Evolutionary conservation across 2,113 vertebrate genomes (phyloP).

Genomic region (Eptatretus burgeri): DNA sequence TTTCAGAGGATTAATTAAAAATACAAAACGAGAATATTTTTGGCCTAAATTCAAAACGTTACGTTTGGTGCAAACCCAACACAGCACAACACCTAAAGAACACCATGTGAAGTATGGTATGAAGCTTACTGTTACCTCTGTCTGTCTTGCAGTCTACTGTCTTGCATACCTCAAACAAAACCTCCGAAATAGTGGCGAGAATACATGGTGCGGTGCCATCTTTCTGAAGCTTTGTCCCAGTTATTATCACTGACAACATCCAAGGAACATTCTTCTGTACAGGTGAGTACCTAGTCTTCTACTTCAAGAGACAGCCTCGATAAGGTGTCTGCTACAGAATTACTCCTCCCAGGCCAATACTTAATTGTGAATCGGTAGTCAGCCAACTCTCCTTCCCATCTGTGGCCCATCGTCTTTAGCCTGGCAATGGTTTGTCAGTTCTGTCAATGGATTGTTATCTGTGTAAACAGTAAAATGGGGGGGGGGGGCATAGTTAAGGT

Average conservation of each 20-base stretch:
- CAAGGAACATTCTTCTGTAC: constrained; percentile 4
- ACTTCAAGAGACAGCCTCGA: constrained; percentile 6
- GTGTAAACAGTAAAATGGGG: constrained; percentile 8
- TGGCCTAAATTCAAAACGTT: too few species aligned
- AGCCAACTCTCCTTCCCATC: constrained; percentile 7
- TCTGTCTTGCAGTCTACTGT: too few species aligned
- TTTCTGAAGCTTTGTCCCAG: neutral
- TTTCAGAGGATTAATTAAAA: too few species aligned
- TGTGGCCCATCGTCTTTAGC: constrained; percentile 8
- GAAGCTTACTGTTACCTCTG: too few species aligned
- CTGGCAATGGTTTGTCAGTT: constrained; percentile 8
- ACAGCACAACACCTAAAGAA: too few species aligned
- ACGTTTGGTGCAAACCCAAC: too few species aligned
- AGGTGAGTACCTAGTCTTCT: neutral
- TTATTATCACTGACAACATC: constrained; percentile 2
- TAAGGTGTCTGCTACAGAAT: constrained; percentile 7
- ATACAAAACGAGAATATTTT: too few species aligned
- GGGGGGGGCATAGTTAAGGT: constrained; percentile 7
- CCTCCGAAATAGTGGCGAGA: neutral
- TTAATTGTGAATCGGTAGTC: constrained; percentile 9
- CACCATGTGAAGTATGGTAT: too few species aligned
- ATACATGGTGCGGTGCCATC: neutral
- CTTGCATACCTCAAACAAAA: neutral
- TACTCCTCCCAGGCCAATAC: constrained; percentile 9
- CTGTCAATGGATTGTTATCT: constrained; percentile 9